These are phyloP conservation scores for Siniperca undulata DNA, from an alignment of 2,797 vertebrate species.

Conservation along the genomic window DNA sequence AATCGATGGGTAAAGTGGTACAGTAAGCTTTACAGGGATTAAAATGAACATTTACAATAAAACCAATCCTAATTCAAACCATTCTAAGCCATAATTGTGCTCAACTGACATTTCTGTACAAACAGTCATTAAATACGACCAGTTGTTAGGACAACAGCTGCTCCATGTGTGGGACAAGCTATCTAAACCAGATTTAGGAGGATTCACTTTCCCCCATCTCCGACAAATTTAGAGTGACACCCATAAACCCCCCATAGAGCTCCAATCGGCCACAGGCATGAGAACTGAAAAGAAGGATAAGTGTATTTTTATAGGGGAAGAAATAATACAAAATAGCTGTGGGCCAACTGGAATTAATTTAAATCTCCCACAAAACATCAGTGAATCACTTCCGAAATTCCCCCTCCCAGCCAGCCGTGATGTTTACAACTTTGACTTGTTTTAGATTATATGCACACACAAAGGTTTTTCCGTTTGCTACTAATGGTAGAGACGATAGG, in stretches of 20 bases:
- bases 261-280: constrained; percentile 37
- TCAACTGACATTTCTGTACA: constrained; percentile 20
- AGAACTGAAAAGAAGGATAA: constrained; percentile 51
- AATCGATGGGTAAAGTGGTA: not conserved
- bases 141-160: constrained; percentile 67
- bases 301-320: constrained; percentile 61
- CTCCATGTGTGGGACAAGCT: constrained; percentile 64
- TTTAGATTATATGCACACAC: constrained; percentile 56
- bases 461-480: constrained; percentile 41
- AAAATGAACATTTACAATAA: constrained; percentile 28
- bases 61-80: constrained; percentile 29
- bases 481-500: constrained; percentile 27
- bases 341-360: constrained; percentile 76
- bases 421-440: constrained; percentile 74
- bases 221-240: constrained; percentile 61
- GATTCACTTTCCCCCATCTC: constrained; percentile 41
- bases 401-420: constrained; percentile 67
- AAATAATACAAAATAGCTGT: constrained; percentile 75
- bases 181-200: constrained; percentile 67
- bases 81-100: not conserved
- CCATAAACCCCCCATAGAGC: constrained; percentile 31
- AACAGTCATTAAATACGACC: constrained; percentile 41
- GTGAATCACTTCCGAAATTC: constrained; percentile 65
- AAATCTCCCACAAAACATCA: constrained; percentile 71
- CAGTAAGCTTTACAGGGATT: not conserved